Evolutionary conservation across 2,797 vertebrate genomes (phyloP), one percentile per base, ranked within the genome.

Genomic region (Schizothorax lantsangensis): DNA sequence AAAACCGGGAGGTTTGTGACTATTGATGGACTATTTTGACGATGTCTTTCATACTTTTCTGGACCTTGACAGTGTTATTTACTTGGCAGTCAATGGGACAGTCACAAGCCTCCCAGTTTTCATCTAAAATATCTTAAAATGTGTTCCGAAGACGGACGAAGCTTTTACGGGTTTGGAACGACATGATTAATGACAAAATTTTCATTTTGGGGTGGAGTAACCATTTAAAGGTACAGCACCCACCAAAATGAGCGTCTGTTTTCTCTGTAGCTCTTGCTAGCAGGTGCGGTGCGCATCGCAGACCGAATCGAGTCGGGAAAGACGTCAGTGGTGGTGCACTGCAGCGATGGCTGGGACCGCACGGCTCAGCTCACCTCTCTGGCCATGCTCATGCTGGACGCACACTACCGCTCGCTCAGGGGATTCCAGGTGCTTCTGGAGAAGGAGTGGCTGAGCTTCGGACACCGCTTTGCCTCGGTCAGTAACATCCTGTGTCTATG

Each of bases 391-490:
- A 98, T 99, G 97, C 91, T 99, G 92, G 98, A 99, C 91, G 96
- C 97, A 49, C 94, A 97, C 82, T 99, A 98, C 89, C 96, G 98
- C 84, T 98, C 98, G 0, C 96, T 98, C 83, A 93, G 92, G 88
- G 98, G 98, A 12, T 99, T 99, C 90, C 90, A 96, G 94, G 95
- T 96, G 79, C 96, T 99, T 83, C 89, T 99, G 89, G 98, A 99
- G 91, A 99, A 99, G 91, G 98, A 99, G 84, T 99, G 98, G 98
- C 95, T 98, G 84, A 97, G 97, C 91, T 99, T 98, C 86, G 98
- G 98, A 86, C 98, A 99, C 91, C 95, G 95, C 82, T 99, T 99
- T 92, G 94, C 97, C 69, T 94, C 98, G 91, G 98, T 99, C 92
- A 96, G 96, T 68, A 36, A 14, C 10, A 52, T 47, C 30, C 43